Conservation (phyloP, 2,113 vertebrate species). For the Notechis scutatus region DNA sequence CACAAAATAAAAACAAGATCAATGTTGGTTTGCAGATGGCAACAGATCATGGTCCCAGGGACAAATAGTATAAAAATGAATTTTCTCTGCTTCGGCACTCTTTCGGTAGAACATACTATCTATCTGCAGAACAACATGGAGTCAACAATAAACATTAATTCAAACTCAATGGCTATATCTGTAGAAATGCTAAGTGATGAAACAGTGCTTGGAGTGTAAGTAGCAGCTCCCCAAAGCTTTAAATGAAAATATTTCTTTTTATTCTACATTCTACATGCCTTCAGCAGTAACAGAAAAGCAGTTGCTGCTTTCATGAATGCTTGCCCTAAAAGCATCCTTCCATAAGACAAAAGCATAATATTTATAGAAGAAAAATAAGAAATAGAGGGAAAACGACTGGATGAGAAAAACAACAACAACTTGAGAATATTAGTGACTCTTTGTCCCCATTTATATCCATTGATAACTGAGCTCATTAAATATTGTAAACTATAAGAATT, state of each 20-base stretch:
- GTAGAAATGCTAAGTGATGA: constrained; percentile 17
- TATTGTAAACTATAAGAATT: neutral
- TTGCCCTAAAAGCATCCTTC: neutral
- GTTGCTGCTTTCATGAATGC: neutral
- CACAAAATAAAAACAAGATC: neutral
- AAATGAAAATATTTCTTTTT: neutral
- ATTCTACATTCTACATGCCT: neutral
- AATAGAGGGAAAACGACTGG: neutral
- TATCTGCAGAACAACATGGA: neutral
- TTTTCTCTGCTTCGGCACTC: neutral
- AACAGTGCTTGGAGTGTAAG: neutral
- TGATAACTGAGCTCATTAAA: neutral
- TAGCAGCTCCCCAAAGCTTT: neutral
- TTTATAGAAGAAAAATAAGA: neutral
- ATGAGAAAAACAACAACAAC: neutral
- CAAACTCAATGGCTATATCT: neutral
- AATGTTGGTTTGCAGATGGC: neutral
- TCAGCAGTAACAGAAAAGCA: neutral
- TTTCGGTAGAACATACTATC: neutral
- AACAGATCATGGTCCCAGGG: neutral
- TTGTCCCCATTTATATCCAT: neutral
- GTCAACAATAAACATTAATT: constrained; percentile 1
- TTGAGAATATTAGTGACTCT: neutral
- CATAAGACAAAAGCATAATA: neutral
- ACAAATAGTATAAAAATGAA: neutral